Percentiles rank a stretch among this genome's conserved stretches.
These are phyloP conservation scores for Euleptes europaea DNA, from an alignment of 2,113 vertebrate species.

Conservation along the genomic window DNA sequence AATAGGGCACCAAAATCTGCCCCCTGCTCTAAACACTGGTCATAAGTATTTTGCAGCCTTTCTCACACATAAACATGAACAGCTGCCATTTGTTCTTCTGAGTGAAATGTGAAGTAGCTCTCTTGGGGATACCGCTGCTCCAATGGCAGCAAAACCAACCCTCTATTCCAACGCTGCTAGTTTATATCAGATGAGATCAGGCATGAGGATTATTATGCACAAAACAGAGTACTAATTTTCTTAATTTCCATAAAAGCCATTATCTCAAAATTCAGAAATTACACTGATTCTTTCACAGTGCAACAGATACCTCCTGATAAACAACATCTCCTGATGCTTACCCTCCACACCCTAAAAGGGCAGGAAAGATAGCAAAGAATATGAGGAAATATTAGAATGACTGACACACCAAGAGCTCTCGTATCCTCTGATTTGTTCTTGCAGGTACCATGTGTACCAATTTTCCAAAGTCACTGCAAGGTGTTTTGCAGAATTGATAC, in stretches of 20 bases:
- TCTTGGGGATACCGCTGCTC: background rate
- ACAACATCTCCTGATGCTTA: background rate
- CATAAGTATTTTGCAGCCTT: background rate
- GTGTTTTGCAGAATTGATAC: background rate
- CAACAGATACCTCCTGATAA: background rate
- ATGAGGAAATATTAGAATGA: background rate
- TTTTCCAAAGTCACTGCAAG: background rate
- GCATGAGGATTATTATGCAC: background rate
- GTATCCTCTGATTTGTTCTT: background rate
- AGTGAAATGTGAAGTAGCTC: background rate
- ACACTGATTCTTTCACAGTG: background rate
- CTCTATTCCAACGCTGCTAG: background rate
- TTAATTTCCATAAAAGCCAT: background rate
- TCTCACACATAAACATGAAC: background rate
- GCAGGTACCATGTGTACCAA: background rate
- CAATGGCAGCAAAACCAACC: background rate
- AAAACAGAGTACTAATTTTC: background rate
- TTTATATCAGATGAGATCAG: background rate
- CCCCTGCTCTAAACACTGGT: background rate
- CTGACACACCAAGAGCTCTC: background rate
- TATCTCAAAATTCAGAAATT: background rate
- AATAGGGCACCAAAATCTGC: background rate
- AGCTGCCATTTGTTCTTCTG: background rate
- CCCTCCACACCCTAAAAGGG: background rate
- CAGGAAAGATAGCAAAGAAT: background rate